These are phyloP conservation scores for Lota lota DNA, from an alignment of 2,113 vertebrate genomes.

Conservation along the genomic window DNA sequence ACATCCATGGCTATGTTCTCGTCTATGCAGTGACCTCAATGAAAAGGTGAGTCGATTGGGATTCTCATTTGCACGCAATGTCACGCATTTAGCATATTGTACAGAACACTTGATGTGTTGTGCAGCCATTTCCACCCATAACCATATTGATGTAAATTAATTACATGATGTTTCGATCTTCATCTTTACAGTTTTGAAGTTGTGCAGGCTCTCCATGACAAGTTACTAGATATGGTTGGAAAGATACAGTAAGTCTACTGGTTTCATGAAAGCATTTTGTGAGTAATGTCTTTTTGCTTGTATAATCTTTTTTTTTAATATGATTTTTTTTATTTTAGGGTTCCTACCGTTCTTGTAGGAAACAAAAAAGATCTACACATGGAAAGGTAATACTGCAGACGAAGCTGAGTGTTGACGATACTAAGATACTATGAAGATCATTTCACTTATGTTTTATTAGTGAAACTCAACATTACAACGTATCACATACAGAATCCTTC, in stretches of 20 bases:
- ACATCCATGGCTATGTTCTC: slow-evolving; percentile 83
- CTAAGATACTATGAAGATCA: not conserved
- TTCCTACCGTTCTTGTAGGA: slow-evolving; percentile 84
- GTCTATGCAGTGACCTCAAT: slow-evolving; percentile 83
- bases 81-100: not conserved
- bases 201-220: slow-evolving; percentile 79
- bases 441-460: not conserved
- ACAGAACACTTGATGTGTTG: not conserved
- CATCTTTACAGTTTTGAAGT: slow-evolving; percentile 81
- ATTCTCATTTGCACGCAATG: not conserved
- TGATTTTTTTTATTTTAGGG: slow-evolving; percentile 48
- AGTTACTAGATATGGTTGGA: slow-evolving; percentile 81
- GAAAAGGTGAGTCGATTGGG: slow-evolving; percentile 72
- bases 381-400: slow-evolving; percentile 70
- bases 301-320: not conserved
- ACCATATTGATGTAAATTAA: not conserved
- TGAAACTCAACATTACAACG: too few species aligned
- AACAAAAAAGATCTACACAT: slow-evolving; percentile 86
- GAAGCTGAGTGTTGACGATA: not conserved
- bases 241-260: slow-evolving; percentile 76
- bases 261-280: not conserved
- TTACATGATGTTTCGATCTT: slow-evolving; percentile 16
- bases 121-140: not conserved
- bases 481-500: too few species aligned
- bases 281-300: not conserved